Base-by-base conservation (phyloP, 1,140 invertebrate genomes). In the Lerema accius region DNA sequence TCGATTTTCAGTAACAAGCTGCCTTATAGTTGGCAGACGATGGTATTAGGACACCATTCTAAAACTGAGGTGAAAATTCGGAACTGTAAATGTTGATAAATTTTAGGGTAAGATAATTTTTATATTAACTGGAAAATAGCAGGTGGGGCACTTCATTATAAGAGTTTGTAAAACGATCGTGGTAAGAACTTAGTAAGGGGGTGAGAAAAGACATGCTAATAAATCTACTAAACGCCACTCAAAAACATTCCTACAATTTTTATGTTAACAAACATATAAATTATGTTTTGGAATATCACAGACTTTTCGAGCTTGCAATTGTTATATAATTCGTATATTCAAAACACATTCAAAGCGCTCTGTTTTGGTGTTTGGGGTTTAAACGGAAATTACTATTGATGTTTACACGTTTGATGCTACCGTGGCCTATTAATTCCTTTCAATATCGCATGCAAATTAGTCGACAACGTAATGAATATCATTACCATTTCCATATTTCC, bases 311-410 rank as follows among this genome's bases (percentile, higher is more conserved):
- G 45, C 39, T 67, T 68, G 63, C 61, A 72, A 71, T 71, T 74
- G 61, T 60, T 65, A 78, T 72, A 75, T 67, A 71, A 76, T 73
- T 74, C 67, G 69, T 70, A 35, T 71, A 68, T 46, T 60, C 64
- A 59, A 48, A 65, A 69, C 53, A 63, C 53, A 43, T 63, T 65
- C 49, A 71, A 49, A 51, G 56, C 6, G 39, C 16, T 14, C 1
- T 17, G 16, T 60, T 48, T 19, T 42, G 51, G 58, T 60, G 62
- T 35, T 26, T 39, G 48, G 53, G 65, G 67, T 71, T 75, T 79
- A 67, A 77, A 79, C 65, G 69, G 71, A 65, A 65, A 78, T 71
- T 68, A 63, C 67, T 55, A 70, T 67, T 76, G 66, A 67, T 71
- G 69, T 72, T 67, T 67, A 26, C 63, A 50, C 50, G 63, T 72